A percentile compares a stretch with the other conserved stretches of the same genome.
Evolutionary conservation across 2,113 vertebrate genomes (phyloP).

Genomic region (Gnathonemus longibarbis): DNA sequence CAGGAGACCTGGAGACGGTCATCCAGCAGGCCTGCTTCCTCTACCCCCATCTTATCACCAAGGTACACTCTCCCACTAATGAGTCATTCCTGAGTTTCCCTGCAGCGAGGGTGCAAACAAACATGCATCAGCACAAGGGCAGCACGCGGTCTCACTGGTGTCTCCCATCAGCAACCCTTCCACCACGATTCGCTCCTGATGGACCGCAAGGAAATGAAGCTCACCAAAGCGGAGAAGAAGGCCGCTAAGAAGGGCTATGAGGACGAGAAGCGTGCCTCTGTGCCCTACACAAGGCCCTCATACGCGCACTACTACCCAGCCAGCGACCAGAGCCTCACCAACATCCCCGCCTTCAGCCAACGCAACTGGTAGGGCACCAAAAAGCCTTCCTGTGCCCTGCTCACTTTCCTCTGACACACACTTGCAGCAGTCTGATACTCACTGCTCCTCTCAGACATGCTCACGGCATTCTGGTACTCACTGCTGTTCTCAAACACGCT

Average conservation of each 20-base stretch:
- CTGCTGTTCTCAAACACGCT: background rate
- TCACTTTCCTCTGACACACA: background rate
- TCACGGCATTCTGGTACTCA: background rate
- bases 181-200: slow-evolving; percentile 93
- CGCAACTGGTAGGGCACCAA: slow-evolving; percentile 75
- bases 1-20: slow-evolving; percentile 70
- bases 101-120: background rate
- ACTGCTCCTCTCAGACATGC: background rate
- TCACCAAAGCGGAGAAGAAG: slow-evolving; percentile 97
- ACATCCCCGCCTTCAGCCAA: slow-evolving; percentile 88
- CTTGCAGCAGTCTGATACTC: background rate
- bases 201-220: slow-evolving; percentile 90
- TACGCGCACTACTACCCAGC: slow-evolving; percentile 96
- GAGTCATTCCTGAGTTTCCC: background rate
- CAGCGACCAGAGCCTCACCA: slow-evolving; percentile 81
- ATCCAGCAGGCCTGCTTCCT: slow-evolving; percentile 74
- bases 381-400: background rate
- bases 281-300: slow-evolving; percentile 89
- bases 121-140: background rate
- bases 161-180: slow-evolving; percentile 76
- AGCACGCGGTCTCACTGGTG: background rate
- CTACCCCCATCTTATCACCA: slow-evolving; percentile 90
- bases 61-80: slow-evolving; percentile 53
- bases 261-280: slow-evolving; percentile 93
- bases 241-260: slow-evolving; percentile 97